Conservation (phyloP, 2,113 vertebrate species). For the Calypte anna region DNA sequence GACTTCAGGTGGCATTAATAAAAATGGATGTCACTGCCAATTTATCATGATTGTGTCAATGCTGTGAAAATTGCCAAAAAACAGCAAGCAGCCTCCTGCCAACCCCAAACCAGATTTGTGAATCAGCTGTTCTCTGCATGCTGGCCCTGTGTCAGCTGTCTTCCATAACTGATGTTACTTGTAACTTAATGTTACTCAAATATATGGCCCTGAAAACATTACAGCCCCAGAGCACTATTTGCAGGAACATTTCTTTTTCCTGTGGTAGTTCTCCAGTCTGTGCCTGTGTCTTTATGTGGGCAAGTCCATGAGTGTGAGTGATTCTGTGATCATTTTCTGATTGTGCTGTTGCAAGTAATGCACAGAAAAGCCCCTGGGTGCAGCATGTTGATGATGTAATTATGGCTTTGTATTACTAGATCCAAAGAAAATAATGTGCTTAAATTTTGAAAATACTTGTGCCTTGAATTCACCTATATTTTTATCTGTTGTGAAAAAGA, state of each 20-base stretch:
- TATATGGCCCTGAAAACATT: not conserved
- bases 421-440: slow-evolving; percentile 71
- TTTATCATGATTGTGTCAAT: not conserved
- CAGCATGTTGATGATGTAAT: slow-evolving; percentile 28
- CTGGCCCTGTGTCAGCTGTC: not conserved
- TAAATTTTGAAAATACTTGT: slow-evolving; percentile 48
- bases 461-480: slow-evolving; percentile 51
- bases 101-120: not conserved
- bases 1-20: slow-evolving; percentile 13
- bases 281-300: not conserved
- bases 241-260: not conserved
- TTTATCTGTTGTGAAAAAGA: not conserved
- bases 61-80: not conserved
- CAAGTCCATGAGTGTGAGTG: slow-evolving; percentile 42
- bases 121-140: not conserved
- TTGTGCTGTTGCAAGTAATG: slow-evolving; percentile 29
- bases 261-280: not conserved
- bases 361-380: not conserved
- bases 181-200: slow-evolving; percentile 8
- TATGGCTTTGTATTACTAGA: slow-evolving; percentile 47
- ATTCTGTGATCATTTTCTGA: slow-evolving; percentile 30
- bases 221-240: slow-evolving; percentile 9
- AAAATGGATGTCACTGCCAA: not conserved
- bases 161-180: not conserved
- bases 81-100: slow-evolving; percentile 13